phyloP scores from a whole-genome alignment of 2,113 vertebrate species.

The Echinops telfairi region DNA sequence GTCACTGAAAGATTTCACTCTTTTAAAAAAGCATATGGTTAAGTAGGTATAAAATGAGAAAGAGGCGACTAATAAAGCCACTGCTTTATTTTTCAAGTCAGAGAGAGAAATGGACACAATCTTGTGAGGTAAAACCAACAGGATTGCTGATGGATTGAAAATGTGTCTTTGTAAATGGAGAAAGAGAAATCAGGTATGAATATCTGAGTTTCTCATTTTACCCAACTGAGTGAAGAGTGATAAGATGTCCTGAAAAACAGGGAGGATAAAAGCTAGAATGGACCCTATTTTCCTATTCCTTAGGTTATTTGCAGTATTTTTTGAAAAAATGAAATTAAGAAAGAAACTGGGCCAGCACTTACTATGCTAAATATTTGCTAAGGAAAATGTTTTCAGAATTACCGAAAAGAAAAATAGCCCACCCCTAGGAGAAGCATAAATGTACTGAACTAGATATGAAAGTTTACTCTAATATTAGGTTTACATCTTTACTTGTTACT shows the following conservation, averaged over 20 bases:
- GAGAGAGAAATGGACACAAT: neutral
- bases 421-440: conserved; percentile 24
- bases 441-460: neutral
- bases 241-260: neutral
- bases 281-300: conserved; percentile 28
- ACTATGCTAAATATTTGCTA: neutral
- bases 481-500: conserved; percentile 7
- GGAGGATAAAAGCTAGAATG: neutral
- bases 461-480: neutral
- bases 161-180: neutral
- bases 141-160: neutral
- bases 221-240: neutral
- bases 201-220: conserved; percentile 5
- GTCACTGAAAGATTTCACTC: neutral
- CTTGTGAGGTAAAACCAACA: neutral
- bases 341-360: conserved; percentile 10
- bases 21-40: neutral
- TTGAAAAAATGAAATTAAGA: conserved; percentile 21
- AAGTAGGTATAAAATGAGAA: neutral
- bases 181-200: neutral
- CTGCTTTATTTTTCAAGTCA: neutral
- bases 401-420: conserved; percentile 25
- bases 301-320: neutral
- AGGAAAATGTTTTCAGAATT: neutral
- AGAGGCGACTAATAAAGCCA: neutral